phyloP scores from a whole-genome alignment of 2,113 vertebrate species.

The Tenrec ecaudatus region DNA sequence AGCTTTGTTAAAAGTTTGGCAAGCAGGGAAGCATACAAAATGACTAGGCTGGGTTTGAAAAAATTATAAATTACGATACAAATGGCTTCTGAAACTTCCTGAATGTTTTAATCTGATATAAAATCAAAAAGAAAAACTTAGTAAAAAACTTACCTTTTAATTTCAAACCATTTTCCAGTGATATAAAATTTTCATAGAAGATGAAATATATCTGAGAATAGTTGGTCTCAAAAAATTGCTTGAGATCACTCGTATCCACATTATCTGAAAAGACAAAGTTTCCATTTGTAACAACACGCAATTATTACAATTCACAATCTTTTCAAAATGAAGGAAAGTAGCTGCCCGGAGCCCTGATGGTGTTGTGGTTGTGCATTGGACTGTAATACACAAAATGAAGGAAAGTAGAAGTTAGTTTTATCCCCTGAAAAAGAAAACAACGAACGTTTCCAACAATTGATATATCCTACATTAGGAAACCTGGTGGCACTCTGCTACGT shows the following conservation, averaged over 20 bases:
- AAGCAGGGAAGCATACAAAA: conserved; percentile 12
- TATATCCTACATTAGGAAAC: neutral
- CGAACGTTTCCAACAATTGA: neutral
- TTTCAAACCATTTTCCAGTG: conserved; percentile 99
- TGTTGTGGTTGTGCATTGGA: no score
- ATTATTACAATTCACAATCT: conserved; percentile 34
- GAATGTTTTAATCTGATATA: neutral
- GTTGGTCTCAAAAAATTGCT: conserved; percentile 97
- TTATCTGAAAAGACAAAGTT: conserved; percentile 90
- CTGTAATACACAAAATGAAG: conserved; percentile 61
- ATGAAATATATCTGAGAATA: conserved; percentile 99
- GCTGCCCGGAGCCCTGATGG: no score
- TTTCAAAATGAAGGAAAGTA: conserved; percentile 58
- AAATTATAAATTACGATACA: neutral
- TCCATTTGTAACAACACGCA: conserved; percentile 48
- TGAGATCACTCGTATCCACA: conserved; percentile 95
- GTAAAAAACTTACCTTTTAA: conserved; percentile 94
- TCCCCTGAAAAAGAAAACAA: neutral
- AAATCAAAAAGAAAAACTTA: neutral
- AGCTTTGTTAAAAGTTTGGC: neutral
- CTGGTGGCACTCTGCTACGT: neutral
- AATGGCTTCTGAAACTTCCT: neutral
- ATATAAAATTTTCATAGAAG: conserved; percentile 99
- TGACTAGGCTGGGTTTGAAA: neutral
- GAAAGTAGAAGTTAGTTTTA: conserved; percentile 27